A percentile compares a stretch with the other conserved stretches of the same genome.
phyloP scores from a whole-genome alignment of 2,113 vertebrate genomes.

The Apteryx mantelli region DNA sequence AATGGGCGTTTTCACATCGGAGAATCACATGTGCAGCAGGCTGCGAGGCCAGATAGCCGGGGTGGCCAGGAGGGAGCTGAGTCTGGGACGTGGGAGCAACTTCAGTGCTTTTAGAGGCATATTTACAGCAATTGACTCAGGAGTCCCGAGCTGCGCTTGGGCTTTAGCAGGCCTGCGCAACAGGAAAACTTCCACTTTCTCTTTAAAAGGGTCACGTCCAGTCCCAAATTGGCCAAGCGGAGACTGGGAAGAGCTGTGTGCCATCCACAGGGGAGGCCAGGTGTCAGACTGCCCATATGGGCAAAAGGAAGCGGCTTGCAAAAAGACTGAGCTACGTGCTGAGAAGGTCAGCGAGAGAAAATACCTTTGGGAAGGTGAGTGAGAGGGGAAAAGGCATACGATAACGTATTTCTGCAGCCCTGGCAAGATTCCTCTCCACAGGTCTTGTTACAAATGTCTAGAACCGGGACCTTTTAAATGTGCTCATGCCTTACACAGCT shows the following conservation, averaged over 20 bases:
- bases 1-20: constrained; percentile 2
- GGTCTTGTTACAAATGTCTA: neutral
- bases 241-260: neutral
- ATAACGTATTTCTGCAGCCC: neutral
- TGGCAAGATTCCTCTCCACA: neutral
- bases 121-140: neutral
- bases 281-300: too few species aligned
- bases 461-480: neutral
- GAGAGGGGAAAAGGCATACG: neutral
- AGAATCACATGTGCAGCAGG: neutral
- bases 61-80: neutral
- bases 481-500: neutral
- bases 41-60: neutral
- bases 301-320: neutral
- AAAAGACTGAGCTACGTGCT: neutral
- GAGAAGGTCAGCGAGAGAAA: too few species aligned
- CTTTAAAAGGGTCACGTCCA: neutral
- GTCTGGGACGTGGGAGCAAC: neutral
- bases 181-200: neutral
- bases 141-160: neutral
- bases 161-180: neutral
- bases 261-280: too few species aligned
- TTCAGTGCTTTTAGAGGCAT: neutral
- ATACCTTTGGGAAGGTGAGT: neutral
- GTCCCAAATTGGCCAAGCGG: too few species aligned